Percentiles rank a stretch among this genome's conserved stretches.
phyloP scores from a whole-genome alignment of 2,113 vertebrate genomes.

The Hemibates koningsi region DNA sequence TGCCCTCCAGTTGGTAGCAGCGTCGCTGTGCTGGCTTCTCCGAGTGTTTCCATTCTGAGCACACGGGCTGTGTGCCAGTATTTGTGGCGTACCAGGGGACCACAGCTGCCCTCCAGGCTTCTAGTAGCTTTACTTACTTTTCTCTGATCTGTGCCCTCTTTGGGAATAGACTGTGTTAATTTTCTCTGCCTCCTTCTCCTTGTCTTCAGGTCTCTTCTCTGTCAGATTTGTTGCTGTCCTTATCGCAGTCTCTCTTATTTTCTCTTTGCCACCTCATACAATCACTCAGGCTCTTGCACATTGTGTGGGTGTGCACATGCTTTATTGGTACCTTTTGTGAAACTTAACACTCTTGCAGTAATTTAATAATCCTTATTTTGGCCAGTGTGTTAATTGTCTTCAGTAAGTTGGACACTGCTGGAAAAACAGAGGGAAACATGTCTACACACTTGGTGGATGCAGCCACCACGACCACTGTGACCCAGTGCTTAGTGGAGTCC shows the following conservation, averaged over 20 bases:
- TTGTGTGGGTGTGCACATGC: neutral
- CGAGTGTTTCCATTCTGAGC: constrained; percentile 3
- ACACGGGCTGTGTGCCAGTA: constrained; percentile 17
- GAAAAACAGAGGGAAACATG: neutral
- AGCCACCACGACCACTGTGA: neutral
- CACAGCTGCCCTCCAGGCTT: constrained; percentile 47
- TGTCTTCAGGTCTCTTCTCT: neutral
- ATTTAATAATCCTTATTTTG: neutral
- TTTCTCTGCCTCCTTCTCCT: constrained; percentile 15
- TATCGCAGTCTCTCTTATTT: neutral
- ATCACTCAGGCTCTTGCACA: neutral
- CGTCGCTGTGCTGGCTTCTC: neutral
- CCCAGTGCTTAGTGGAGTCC: neutral
- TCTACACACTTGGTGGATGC: neutral
- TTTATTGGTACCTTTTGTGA: neutral
- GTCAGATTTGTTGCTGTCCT: neutral
- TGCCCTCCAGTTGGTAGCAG: neutral
- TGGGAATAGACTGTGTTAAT: constrained; percentile 52
- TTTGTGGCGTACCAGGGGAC: constrained; percentile 45
- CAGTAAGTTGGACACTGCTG: neutral
- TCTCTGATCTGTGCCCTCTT: constrained; percentile 32
- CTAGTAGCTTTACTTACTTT: constrained; percentile 64
- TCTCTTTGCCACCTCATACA: neutral
- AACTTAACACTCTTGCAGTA: neutral
- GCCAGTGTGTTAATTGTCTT: neutral